Evolutionary conservation across 2,888 invertebrate genomes (phyloP).

Genomic region (Apodemia hepburni): DNA sequence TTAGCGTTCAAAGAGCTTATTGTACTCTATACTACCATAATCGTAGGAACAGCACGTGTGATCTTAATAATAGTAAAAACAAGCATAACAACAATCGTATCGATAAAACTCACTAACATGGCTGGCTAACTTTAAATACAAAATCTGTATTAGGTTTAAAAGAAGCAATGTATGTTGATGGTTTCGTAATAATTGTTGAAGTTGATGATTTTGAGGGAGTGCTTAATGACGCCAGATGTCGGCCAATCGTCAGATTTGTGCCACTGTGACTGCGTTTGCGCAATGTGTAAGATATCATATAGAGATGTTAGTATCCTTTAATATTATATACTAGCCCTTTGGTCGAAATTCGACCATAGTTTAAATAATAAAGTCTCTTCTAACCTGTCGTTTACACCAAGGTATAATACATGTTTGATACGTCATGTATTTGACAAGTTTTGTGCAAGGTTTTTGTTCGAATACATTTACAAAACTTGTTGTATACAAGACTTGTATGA

Average conservation of each 20-base stretch:
- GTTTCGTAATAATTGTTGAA: background rate
- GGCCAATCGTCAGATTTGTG: constrained; percentile 42
- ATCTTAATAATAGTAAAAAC: constrained; percentile 21
- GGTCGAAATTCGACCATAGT: too few species aligned
- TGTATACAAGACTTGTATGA: too few species aligned
- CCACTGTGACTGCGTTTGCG: constrained; percentile 46
- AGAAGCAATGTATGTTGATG: constrained; percentile 1
- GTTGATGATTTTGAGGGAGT: constrained; percentile 3
- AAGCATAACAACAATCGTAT: constrained; percentile 11
- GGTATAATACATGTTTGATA: too few species aligned
- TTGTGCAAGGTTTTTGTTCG: too few species aligned
- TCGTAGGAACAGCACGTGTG: constrained; percentile 31
- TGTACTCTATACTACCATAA: constrained; percentile 11
- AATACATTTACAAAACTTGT: too few species aligned
- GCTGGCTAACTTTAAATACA: background rate
- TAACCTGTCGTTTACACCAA: too few species aligned
- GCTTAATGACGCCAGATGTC: constrained; percentile 46
- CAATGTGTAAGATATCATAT: constrained; percentile 37
- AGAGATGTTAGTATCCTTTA: constrained; percentile 14
- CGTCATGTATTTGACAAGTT: too few species aligned
- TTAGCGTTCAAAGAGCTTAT: constrained; percentile 11
- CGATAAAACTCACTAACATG: constrained; percentile 22
- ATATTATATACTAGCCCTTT: too few species aligned
- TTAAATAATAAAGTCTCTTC: too few species aligned
- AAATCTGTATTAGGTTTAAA: background rate